phyloP scores from a whole-genome alignment of 2,888 invertebrate genomes.

The Geophilus truncorum region DNA sequence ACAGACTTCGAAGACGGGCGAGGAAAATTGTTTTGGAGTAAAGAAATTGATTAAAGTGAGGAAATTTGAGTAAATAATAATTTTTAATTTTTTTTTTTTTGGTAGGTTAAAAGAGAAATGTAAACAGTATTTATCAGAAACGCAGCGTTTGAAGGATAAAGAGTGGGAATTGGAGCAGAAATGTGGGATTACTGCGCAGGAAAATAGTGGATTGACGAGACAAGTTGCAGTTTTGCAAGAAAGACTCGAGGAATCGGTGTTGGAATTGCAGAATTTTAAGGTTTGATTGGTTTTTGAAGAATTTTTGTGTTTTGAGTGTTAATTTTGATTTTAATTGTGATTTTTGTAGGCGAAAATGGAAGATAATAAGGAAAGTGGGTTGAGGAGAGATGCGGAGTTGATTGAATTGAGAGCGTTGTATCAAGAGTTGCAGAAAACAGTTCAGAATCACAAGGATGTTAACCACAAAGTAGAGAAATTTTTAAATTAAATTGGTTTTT shows the following conservation, averaged over 20 bases:
- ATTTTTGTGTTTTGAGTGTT: neutral
- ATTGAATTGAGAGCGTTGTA: neutral
- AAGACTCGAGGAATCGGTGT: neutral
- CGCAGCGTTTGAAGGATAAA: neutral
- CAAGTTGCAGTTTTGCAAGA: neutral
- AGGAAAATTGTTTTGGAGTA: conserved; percentile 29
- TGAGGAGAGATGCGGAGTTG: neutral
- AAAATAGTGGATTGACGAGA: neutral
- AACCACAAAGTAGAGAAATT: neutral
- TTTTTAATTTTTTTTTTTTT: neutral
- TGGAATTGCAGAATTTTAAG: neutral
- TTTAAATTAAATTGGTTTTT: too few relatives aligned
- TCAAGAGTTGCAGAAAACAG: neutral
- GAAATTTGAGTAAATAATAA: too few relatives aligned
- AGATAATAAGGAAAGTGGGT: neutral
- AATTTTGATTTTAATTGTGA: neutral
- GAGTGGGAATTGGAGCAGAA: conserved; percentile 30
- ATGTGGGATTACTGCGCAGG: neutral
- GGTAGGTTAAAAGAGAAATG: conserved; percentile 29
- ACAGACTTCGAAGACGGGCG: conserved; percentile 5
- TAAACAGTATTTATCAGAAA: neutral
- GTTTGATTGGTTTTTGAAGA: neutral
- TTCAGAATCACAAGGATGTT: neutral
- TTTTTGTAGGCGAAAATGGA: neutral
- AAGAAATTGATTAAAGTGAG: too few relatives aligned